These are phyloP conservation scores for Aptenodytes forsteri DNA, from an alignment of 2,113 vertebrate genomes.

Conservation along the genomic window DNA sequence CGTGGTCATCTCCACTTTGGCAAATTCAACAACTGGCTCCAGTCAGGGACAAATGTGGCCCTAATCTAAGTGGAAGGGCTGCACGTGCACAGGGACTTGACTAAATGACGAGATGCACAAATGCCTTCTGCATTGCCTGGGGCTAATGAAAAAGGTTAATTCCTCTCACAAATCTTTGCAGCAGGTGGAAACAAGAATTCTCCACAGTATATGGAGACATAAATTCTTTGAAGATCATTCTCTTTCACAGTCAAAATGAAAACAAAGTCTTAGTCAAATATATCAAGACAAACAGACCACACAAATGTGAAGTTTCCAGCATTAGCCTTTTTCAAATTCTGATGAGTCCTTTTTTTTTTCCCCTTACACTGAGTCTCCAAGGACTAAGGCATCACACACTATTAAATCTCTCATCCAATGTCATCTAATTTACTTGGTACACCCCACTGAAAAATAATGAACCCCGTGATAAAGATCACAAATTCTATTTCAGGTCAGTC, in stretches of 20 bases:
- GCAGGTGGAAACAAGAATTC: background rate
- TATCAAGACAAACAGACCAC: background rate
- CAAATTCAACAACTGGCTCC: background rate
- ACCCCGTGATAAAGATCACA: background rate
- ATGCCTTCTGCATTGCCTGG: background rate
- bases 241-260: background rate
- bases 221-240: background rate
- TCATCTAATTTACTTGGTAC: background rate
- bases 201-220: background rate
- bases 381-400: background rate
- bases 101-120: background rate
- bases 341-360: background rate
- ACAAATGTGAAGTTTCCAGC: background rate
- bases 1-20: background rate
- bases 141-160: background rate
- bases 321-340: background rate
- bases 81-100: background rate
- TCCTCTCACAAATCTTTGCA: background rate
- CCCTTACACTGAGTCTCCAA: background rate
- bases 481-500: background rate
- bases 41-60: background rate
- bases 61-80: background rate
- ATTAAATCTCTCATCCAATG: background rate
- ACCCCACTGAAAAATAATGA: background rate
- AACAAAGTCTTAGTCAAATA: background rate